Base-by-base conservation (phyloP, 2,888 invertebrate genomes). In the Sarcophaga variegata region DNA sequence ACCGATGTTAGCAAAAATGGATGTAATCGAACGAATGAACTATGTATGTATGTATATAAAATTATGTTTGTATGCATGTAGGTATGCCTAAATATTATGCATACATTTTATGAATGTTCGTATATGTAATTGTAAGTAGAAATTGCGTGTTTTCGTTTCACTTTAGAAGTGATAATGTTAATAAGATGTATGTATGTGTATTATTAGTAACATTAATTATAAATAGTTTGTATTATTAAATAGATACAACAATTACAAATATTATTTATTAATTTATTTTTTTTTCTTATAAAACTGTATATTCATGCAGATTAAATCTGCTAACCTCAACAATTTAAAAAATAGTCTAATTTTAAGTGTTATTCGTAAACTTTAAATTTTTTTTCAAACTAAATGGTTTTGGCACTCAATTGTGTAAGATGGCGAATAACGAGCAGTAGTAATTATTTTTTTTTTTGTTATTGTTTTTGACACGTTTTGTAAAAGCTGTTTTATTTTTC, bases 251-350 rank as follows among this genome's bases (percentile, higher is more conserved):
- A 83, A 83, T 77, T 81, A 77, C 66, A 54, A 70, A 37, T 37
- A 37, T 37, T 37, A 37, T 37, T 37, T 37, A 37, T 49, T 70
- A 62, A 47, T 74, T 12, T 67, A 69, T 74, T 20, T 47, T 45
- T 25, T 62, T 63, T 71, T 54, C 71, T 70, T 83, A 83, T 77
- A 83, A 83, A 83, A 83, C 77, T 83, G 76, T 71, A 83, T 77
- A 83, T 83, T 77, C 77, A 71, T 75, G 64, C 64, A 70, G 69
- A 47, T 54, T 47, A 17, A 22, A 70, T 62, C 37, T 74, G 79
- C 37, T 59, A 63, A 76, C 49, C 14, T 17, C 64, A 64, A 64
- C 64, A 64, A 64, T 12, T 64, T 63, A 25, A 64, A 64, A 17
- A 37, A 37, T 37, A 37, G 2, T 37, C 37, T 37, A 37, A 37